Conservation (phyloP, 2,113 vertebrate species). For the Leptobrachium leishanense region DNA sequence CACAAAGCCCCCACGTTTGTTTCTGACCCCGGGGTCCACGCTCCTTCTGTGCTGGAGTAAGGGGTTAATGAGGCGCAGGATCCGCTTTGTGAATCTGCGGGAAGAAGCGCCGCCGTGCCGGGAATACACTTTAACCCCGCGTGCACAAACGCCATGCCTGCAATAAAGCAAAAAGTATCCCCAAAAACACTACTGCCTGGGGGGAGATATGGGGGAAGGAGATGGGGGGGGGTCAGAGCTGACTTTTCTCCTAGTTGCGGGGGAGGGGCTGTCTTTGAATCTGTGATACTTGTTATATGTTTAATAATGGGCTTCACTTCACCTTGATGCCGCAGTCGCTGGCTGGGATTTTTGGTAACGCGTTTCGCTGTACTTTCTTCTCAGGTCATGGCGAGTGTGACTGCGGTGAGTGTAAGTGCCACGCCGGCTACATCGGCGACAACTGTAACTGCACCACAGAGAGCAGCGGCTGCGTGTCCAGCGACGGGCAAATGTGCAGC, state of each 20-base stretch:
- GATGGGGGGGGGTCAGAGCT: too few species aligned
- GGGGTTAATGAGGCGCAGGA: not conserved
- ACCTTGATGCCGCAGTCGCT: too few species aligned
- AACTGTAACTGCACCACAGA: slow-evolving; percentile 95
- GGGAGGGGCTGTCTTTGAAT: too few species aligned
- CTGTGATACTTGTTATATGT: too few species aligned
- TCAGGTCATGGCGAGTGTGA: slow-evolving; percentile 92
- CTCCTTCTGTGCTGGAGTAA: not conserved
- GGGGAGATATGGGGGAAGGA: too few species aligned
- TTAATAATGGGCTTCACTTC: too few species aligned
- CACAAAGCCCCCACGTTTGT: not conserved
- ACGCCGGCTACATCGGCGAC: slow-evolving; percentile 84
- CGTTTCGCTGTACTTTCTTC: too few species aligned
- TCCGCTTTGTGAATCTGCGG: not conserved
- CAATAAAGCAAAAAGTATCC: too few species aligned
- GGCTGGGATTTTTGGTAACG: too few species aligned
- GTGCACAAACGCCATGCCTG: not conserved
- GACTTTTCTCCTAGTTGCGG: too few species aligned
- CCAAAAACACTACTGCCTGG: too few species aligned
- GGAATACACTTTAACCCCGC: not conserved
- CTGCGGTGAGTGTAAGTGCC: slow-evolving; percentile 94
- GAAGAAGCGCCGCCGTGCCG: not conserved
- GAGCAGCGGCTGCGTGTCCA: slow-evolving; percentile 73
- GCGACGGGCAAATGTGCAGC: slow-evolving; percentile 87
- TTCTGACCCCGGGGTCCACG: not conserved